Percentiles rank a stretch among this genome's conserved stretches.
Evolutionary conservation across 2,888 invertebrate genomes (phyloP).

Genomic region (Coecobrya sp.): DNA sequence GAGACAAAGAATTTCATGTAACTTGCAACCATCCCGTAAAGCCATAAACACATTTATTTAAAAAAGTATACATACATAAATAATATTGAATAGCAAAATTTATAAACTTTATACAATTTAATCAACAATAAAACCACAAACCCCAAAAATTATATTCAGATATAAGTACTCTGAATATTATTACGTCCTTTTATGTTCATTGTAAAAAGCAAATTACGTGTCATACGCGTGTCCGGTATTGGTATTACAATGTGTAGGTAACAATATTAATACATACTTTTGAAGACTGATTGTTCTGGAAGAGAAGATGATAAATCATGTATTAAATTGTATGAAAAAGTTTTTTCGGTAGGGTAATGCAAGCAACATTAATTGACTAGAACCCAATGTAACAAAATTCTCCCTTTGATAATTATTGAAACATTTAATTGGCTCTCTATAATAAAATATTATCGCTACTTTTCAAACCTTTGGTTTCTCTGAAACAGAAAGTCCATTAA

Average conservation of each 20-base stretch:
- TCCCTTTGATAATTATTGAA: too few relatives aligned
- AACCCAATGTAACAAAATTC: neutral
- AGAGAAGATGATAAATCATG: neutral
- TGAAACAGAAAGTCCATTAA: too few relatives aligned
- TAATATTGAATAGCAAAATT: neutral
- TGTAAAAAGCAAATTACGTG: neutral
- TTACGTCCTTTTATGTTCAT: too few relatives aligned
- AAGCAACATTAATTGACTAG: conserved; percentile 11
- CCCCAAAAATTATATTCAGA: too few relatives aligned
- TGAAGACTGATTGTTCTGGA: conserved; percentile 39
- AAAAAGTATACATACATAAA: neutral
- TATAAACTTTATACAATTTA: neutral
- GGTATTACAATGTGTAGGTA: too few relatives aligned
- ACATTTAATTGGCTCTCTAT: neutral
- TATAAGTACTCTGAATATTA: too few relatives aligned
- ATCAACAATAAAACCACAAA: too few relatives aligned
- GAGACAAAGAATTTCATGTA: neutral
- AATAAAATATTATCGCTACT: too few relatives aligned
- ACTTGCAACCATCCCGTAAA: conserved; percentile 29
- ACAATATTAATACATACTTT: neutral
- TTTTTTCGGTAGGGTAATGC: conserved; percentile 8
- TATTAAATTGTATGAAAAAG: neutral
- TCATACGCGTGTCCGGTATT: neutral
- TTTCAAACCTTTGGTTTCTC: too few relatives aligned
- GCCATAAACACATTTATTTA: neutral